Evolutionary conservation across 2,113 vertebrate species (phyloP).

Genomic region (Sula dactylatra): DNA sequence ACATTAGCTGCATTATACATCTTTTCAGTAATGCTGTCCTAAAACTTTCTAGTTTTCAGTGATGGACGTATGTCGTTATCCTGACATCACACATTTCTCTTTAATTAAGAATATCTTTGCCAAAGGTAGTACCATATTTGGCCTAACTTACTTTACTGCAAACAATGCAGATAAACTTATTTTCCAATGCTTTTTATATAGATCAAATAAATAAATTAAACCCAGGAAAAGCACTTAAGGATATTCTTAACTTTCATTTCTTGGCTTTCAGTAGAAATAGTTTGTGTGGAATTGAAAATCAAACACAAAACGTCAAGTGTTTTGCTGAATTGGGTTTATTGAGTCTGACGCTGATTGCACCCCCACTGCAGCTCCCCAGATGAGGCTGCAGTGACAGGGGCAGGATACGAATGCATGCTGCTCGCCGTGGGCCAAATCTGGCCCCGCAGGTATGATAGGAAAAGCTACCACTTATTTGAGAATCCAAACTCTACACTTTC

Average conservation of each 20-base stretch:
- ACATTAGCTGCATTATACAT: background rate
- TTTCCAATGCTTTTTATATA: background rate
- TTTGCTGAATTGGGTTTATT: background rate
- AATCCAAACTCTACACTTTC: background rate
- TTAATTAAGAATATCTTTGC: background rate
- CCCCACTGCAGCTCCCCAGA: background rate
- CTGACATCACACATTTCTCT: background rate
- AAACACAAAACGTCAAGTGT: background rate
- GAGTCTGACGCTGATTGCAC: fast-evolving
- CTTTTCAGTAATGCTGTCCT: background rate
- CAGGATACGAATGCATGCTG: fast-evolving
- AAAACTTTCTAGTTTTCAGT: background rate
- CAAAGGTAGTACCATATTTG: background rate
- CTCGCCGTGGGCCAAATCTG: background rate
- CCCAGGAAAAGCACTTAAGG: background rate
- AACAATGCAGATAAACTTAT: background rate
- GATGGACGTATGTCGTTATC: background rate
- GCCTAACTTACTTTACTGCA: background rate
- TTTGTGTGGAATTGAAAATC: background rate
- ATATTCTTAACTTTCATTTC: background rate
- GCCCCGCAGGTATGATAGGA: background rate
- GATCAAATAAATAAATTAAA: background rate
- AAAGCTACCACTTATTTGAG: background rate
- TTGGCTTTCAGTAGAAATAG: background rate
- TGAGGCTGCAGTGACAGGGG: background rate